Conservation (phyloP, 2,797 vertebrate species). For the Ctenochaetus hawaiiensis region DNA sequence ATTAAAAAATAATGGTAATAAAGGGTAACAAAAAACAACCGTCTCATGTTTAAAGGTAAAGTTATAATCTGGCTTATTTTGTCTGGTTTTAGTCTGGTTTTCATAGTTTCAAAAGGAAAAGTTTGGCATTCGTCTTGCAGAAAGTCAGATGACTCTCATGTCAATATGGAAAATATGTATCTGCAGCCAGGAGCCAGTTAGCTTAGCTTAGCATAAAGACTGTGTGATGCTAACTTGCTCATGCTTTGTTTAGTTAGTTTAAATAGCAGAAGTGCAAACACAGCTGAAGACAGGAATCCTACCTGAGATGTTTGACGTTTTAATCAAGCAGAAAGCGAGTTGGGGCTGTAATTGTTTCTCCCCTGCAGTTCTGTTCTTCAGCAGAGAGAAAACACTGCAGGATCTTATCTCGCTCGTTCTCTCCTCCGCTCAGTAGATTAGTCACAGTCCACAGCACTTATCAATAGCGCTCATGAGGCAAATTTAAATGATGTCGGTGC, state of each 20-base stretch:
- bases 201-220: no score
- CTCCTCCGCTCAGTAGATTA: conserved; percentile 40
- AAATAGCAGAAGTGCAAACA: background rate
- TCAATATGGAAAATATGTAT: no score
- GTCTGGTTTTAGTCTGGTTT: no score
- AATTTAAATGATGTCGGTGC: conserved; percentile 43
- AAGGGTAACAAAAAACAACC: no score
- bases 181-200: no score
- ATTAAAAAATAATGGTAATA: no score
- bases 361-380: background rate
- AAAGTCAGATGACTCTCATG: no score
- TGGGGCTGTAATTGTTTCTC: conserved; percentile 2
- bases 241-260: background rate
- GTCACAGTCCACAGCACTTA: conserved; percentile 54
- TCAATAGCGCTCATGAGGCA: conserved; percentile 50
- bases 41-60: no score
- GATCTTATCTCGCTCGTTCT: conserved; percentile 2
- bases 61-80: no score
- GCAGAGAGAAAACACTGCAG: conserved; percentile 4
- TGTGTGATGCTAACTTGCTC: no score
- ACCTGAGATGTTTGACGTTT: conserved; percentile 4
- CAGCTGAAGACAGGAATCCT: background rate
- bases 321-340: conserved; percentile 2
- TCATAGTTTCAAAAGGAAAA: no score
- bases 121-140: no score